Evolutionary conservation across 2,113 vertebrate genomes (phyloP).

Genomic region (Burhinus oedicnemus): DNA sequence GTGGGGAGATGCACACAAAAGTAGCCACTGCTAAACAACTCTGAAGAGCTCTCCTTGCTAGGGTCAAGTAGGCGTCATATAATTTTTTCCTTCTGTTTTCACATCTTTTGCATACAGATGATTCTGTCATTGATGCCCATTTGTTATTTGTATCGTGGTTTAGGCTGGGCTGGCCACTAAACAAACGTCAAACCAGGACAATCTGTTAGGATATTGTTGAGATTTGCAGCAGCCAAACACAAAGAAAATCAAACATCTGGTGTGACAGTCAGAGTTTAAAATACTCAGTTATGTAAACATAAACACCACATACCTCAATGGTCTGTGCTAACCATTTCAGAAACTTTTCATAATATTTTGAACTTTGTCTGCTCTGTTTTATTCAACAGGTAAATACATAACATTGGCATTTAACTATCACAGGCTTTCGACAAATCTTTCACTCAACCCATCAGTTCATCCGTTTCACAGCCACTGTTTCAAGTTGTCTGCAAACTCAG

Average conservation of each 20-base stretch:
- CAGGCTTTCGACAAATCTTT: neutral
- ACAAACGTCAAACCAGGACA: neutral
- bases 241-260: neutral
- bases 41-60: neutral
- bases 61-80: neutral
- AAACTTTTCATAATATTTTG: neutral
- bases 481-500: neutral
- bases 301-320: neutral
- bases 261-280: neutral
- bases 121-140: neutral
- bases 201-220: neutral
- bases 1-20: neutral
- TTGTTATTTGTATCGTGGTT: neutral
- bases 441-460: neutral
- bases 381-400: neutral
- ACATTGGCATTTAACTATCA: neutral
- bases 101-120: neutral
- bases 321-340: neutral
- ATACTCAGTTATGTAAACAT: neutral
- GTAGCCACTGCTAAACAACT: neutral
- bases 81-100: neutral
- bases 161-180: neutral
- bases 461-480: neutral
- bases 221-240: neutral
- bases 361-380: neutral